Percentiles rank a stretch among this genome's conserved stretches.
Conservation (phyloP, 1,140 invertebrate genomes). For the Maconellicoccus hirsutus region DNA sequence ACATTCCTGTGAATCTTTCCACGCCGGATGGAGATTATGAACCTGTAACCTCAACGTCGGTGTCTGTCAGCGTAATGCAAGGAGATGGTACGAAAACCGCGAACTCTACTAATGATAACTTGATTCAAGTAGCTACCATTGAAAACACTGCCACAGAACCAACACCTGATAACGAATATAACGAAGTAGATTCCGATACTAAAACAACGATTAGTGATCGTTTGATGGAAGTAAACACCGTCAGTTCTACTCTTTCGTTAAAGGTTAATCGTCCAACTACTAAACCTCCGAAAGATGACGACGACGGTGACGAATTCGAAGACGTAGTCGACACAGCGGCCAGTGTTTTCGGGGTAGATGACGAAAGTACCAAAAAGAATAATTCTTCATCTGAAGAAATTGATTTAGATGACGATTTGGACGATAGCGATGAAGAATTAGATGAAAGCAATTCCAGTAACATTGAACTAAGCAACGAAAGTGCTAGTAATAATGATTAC, state of each 20-base stretch:
- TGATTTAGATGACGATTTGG: background rate
- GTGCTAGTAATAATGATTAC: conserved; percentile 11
- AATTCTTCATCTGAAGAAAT: background rate
- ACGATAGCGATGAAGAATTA: background rate
- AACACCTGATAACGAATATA: conserved; percentile 26
- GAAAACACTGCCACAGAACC: background rate
- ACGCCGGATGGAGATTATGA: conserved; percentile 13
- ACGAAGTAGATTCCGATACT: conserved; percentile 26
- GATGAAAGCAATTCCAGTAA: background rate
- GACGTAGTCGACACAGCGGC: conserved; percentile 33
- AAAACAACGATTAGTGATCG: conserved; percentile 26
- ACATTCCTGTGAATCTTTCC: background rate
- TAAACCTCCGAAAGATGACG: conserved; percentile 27
- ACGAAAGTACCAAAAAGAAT: conserved; percentile 25
- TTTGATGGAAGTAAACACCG: conserved; percentile 21
- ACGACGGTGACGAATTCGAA: conserved; percentile 32
- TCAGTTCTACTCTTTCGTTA: background rate
- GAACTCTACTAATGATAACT: background rate
- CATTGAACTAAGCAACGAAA: background rate
- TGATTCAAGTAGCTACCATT: background rate
- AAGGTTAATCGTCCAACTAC: conserved; percentile 28
- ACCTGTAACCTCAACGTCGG: conserved; percentile 29
- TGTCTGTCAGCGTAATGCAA: conserved; percentile 28
- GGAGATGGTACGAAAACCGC: conserved; percentile 7
- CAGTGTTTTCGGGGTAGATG: conserved; percentile 28